Conservation (phyloP, 2,888 invertebrate genomes). For the Chorisops tibialis region DNA sequence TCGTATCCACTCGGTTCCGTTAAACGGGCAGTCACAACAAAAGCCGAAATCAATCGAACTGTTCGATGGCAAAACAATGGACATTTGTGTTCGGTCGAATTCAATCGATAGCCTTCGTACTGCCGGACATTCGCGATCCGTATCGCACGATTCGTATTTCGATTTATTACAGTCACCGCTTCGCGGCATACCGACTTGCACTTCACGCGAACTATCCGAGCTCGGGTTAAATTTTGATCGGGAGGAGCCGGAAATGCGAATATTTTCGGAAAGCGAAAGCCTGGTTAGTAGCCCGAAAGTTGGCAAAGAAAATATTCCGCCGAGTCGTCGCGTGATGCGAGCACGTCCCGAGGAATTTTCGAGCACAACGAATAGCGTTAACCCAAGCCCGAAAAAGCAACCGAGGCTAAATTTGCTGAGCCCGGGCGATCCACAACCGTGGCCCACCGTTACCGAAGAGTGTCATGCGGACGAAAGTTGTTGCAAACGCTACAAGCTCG, state of each 20-base stretch:
- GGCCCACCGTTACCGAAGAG: slow-evolving; percentile 29
- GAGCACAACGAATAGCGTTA: slow-evolving; percentile 55
- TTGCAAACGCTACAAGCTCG: slow-evolving; percentile 67
- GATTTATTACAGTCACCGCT: slow-evolving; percentile 58
- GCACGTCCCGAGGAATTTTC: slow-evolving; percentile 58
- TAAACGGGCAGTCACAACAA: slow-evolving; percentile 25
- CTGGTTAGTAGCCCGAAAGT: slow-evolving; percentile 59
- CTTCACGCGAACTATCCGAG: slow-evolving; percentile 71
- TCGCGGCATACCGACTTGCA: slow-evolving; percentile 45
- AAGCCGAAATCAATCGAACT: slow-evolving; percentile 47
- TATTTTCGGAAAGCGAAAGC: slow-evolving; percentile 85
- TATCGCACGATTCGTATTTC: slow-evolving; percentile 92
- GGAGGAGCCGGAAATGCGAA: slow-evolving; percentile 80
- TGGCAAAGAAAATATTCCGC: slow-evolving; percentile 53
- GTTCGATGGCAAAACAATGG: slow-evolving; percentile 50
- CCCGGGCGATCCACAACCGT: slow-evolving; percentile 37
- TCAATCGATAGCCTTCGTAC: slow-evolving; percentile 52
- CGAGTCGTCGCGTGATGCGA: slow-evolving; percentile 54
- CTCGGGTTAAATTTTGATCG: slow-evolving; percentile 79
- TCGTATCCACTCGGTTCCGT: neutral
- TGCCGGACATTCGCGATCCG: slow-evolving; percentile 61
- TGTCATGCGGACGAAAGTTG: slow-evolving; percentile 52
- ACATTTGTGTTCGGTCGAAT: slow-evolving; percentile 50
- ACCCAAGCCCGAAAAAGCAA: slow-evolving; percentile 63
- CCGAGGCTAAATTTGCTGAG: slow-evolving; percentile 54